phyloP scores from a whole-genome alignment of 2,888 invertebrate genomes.

The Meta bourneti region DNA sequence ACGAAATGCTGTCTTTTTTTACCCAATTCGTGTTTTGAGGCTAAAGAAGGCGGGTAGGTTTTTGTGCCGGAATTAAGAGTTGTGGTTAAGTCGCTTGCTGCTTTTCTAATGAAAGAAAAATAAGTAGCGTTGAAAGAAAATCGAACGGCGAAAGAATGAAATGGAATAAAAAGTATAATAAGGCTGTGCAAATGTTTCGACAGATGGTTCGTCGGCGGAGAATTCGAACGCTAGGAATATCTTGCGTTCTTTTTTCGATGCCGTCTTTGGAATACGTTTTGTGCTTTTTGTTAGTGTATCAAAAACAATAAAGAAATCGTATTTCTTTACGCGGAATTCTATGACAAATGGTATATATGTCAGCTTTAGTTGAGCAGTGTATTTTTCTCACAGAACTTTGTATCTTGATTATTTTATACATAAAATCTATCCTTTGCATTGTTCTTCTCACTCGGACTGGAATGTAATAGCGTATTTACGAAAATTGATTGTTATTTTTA shows the following conservation, averaged over 20 bases:
- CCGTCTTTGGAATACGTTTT: neutral
- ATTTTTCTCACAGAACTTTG: too few relatives aligned
- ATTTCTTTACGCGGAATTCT: neutral
- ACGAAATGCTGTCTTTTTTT: constrained; percentile 26
- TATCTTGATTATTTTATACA: too few relatives aligned
- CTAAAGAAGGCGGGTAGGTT: constrained; percentile 17
- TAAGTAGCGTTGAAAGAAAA: constrained; percentile 23
- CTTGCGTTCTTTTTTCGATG: neutral
- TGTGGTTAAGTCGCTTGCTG: constrained; percentile 42
- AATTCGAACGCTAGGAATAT: neutral
- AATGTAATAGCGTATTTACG: neutral
- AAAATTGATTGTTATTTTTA: too few relatives aligned
- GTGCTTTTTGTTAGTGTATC: neutral
- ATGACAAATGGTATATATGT: neutral
- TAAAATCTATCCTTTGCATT: too few relatives aligned
- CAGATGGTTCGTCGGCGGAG: constrained; percentile 13
- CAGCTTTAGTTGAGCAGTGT: neutral
- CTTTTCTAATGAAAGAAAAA: constrained; percentile 51
- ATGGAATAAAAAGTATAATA: constrained; percentile 38
- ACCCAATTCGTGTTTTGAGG: constrained; percentile 5
- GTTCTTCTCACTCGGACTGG: neutral
- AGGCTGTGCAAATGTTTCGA: constrained; percentile 15
- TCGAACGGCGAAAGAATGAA: constrained; percentile 35
- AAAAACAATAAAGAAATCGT: neutral
- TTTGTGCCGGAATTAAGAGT: constrained; percentile 36